phyloP scores from a whole-genome alignment of 2,113 vertebrate species.

The Lepidothrix coronata region DNA sequence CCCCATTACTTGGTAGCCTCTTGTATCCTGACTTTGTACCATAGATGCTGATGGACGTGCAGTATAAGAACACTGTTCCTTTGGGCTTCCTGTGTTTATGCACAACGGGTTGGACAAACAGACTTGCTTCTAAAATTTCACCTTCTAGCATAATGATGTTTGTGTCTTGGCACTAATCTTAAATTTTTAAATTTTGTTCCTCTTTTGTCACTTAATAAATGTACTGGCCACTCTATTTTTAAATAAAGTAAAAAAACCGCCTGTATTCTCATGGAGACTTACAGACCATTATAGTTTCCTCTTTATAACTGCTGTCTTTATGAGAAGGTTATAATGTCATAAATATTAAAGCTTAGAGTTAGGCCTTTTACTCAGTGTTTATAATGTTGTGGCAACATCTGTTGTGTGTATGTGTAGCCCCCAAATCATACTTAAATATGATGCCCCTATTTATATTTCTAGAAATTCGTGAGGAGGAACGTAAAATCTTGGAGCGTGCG shows the following conservation, averaged over 20 bases:
- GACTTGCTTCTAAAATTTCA: neutral
- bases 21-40: neutral
- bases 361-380: neutral
- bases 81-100: neutral
- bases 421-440: neutral
- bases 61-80: neutral
- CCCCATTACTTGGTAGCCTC: neutral
- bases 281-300: neutral
- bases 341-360: neutral
- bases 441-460: neutral
- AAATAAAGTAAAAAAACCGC: neutral
- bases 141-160: neutral
- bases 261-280: neutral
- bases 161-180: neutral
- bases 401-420: neutral
- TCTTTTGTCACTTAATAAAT: neutral
- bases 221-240: neutral
- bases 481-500: constrained; percentile 81
- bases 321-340: neutral
- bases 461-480: constrained; percentile 89
- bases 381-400: neutral
- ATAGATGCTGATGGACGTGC: rapidly evolving
- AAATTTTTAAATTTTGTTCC: neutral
- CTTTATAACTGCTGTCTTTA: neutral
- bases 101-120: neutral